A percentile compares a stretch with the other conserved stretches of the same genome.
phyloP scores from a whole-genome alignment of 2,888 invertebrate genomes.

The Tupiocoris notatus region DNA sequence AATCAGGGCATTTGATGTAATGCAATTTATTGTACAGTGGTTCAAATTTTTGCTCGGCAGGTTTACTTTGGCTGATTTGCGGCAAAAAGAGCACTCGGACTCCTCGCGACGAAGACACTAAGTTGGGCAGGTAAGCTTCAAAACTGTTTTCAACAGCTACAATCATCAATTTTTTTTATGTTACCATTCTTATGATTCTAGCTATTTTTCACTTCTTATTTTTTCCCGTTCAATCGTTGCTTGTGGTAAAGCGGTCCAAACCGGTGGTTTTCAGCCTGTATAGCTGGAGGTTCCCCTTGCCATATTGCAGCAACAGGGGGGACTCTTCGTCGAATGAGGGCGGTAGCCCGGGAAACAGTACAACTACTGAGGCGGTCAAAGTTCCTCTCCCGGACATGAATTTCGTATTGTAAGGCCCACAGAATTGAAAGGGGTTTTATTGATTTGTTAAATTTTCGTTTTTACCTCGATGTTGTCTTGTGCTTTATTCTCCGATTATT shows the following conservation, averaged over 20 bases:
- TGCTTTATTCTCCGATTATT: constrained; percentile 38
- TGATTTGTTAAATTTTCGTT: constrained; percentile 32
- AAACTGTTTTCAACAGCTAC: not conserved
- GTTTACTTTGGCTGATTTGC: constrained; percentile 56
- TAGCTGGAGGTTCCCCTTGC: constrained; percentile 95
- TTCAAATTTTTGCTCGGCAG: constrained; percentile 50
- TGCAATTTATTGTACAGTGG: not conserved
- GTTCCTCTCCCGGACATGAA: constrained; percentile 55
- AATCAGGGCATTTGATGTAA: not conserved
- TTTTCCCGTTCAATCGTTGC: not conserved
- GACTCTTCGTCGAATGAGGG: constrained; percentile 64
- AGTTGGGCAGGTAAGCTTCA: constrained; percentile 80
- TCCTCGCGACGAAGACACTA: constrained; percentile 74
- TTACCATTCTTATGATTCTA: not conserved
- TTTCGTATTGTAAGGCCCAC: constrained; percentile 51
- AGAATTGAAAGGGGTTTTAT: constrained; percentile 21
- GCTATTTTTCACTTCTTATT: not conserved
- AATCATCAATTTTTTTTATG: not conserved
- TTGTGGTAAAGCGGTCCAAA: not conserved
- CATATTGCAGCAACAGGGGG: constrained; percentile 86
- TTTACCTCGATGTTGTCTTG: constrained; percentile 45
- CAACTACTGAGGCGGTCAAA: constrained; percentile 55
- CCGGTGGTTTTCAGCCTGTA: constrained; percentile 60
- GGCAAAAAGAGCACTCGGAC: constrained; percentile 60
- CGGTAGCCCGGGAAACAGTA: constrained; percentile 50